Evolutionary conservation across 2,797 vertebrate species (phyloP), one percentile per base, ranked within the genome.

Genomic region (Sandelia bainsii): DNA sequence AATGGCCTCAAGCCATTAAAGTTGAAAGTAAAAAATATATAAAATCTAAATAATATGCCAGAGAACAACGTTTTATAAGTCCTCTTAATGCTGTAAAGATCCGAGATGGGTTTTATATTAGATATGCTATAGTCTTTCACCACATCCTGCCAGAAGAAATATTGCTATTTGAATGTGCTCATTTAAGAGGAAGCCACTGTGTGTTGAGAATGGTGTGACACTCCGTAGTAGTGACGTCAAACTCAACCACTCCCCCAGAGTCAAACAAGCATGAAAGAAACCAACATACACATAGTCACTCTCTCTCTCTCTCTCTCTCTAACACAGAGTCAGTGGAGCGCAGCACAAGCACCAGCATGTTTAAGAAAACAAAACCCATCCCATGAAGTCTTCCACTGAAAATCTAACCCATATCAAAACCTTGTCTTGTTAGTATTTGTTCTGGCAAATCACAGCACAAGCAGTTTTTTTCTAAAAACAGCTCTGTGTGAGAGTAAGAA

Each of bases 161-260:
- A 52, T 45, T 45, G 61, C 52, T 45, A 20, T 60, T 12, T 63
- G 66, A 88, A 79, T 64, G 77, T 60, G 66, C 79, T 77, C 66
- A 52, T 77, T 46, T 69, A 80, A 75, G 80, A 90, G 88, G 92
- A 91, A 93, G 88, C 81, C 58, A 76, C 88, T 87, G 71, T 87
- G 73, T 84, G 81, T 72, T 72, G 62, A 78, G 78, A 85, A 89
- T 94, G 91, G 91, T 93, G 89, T 93, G 92, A 94, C 91, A 85
- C 89, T 86, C 67, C 80, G 85, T 93, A 89, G 87, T 42, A 14
- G 62, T 92, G 92, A 95, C 91, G 92, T 92, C 88, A 90, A 83
- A 71, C 76, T 44, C 12, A 62, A 66, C 81, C 92, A 93, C 93
- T 84, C 92, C 91, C 84, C 77, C 74, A 17, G n/a, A 75, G 75